Conservation (phyloP, 2,888 invertebrate species). For the Escarpia spicata region DNA sequence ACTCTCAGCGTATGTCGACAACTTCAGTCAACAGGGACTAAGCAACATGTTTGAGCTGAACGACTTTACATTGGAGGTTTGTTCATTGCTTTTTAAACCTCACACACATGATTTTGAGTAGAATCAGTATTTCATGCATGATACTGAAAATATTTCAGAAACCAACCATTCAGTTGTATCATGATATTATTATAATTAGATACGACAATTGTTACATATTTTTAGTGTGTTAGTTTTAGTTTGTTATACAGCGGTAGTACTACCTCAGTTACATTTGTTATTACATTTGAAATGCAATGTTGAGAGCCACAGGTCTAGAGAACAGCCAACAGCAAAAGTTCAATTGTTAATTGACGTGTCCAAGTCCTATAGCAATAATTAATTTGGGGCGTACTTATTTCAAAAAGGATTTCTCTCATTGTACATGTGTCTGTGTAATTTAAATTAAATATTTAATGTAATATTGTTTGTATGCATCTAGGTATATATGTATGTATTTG, state of each 20-base stretch:
- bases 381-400: too few relatives aligned
- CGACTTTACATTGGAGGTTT: conserved; percentile 58
- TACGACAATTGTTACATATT: neutral
- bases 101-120: neutral
- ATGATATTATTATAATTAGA: neutral
- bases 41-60: conserved; percentile 56
- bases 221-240: neutral
- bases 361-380: too few relatives aligned
- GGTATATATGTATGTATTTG: too few relatives aligned
- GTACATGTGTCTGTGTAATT: too few relatives aligned
- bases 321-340: too few relatives aligned
- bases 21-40: conserved; percentile 55
- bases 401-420: too few relatives aligned
- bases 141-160: neutral
- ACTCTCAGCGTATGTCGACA: conserved; percentile 58
- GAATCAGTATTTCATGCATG: neutral
- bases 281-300: too few relatives aligned
- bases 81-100: conserved; percentile 21
- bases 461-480: too few relatives aligned
- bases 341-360: too few relatives aligned
- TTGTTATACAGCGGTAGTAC: neutral
- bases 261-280: too few relatives aligned
- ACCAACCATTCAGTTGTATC: neutral
- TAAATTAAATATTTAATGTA: too few relatives aligned
- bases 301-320: too few relatives aligned